Evolutionary conservation across 2,113 vertebrate species (phyloP).

Genomic region (Dasyornis broadbenti): DNA sequence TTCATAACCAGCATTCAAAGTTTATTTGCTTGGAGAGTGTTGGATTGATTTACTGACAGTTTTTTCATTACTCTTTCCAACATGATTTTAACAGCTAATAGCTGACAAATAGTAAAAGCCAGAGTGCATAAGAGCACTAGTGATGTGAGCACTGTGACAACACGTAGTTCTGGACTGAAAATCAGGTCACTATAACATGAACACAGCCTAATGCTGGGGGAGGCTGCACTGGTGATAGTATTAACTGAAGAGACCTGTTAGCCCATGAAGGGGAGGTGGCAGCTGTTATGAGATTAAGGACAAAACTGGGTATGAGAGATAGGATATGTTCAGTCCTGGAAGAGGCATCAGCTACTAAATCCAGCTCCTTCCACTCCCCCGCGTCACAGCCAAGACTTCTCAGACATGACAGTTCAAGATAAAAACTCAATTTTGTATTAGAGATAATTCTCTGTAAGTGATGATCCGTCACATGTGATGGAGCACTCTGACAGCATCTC

Average conservation of each 20-base stretch:
- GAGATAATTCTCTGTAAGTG: conserved; percentile 20
- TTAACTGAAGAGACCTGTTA: background rate
- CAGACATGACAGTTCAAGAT: conserved; percentile 27
- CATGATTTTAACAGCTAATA: background rate
- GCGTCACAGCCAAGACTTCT: background rate
- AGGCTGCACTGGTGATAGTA: background rate
- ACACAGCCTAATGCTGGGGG: background rate
- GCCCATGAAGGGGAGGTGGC: background rate
- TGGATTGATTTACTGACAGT: background rate
- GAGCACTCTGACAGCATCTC: conserved; percentile 16
- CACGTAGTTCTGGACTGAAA: background rate
- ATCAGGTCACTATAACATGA: background rate
- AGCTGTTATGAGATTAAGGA: background rate
- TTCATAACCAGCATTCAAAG: background rate
- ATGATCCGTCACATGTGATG: background rate
- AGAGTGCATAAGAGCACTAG: background rate
- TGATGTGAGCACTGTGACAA: background rate
- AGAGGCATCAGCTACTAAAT: background rate
- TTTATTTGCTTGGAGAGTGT: background rate
- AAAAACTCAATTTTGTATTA: conserved; percentile 45
- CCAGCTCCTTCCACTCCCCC: background rate
- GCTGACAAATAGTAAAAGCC: background rate
- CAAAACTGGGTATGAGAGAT: background rate
- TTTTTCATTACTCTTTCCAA: background rate
- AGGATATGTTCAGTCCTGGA: background rate